Evolutionary conservation across 2,888 invertebrate species (phyloP), one percentile per base, ranked within the genome.

Genomic region (Plagodis pulveraria): DNA sequence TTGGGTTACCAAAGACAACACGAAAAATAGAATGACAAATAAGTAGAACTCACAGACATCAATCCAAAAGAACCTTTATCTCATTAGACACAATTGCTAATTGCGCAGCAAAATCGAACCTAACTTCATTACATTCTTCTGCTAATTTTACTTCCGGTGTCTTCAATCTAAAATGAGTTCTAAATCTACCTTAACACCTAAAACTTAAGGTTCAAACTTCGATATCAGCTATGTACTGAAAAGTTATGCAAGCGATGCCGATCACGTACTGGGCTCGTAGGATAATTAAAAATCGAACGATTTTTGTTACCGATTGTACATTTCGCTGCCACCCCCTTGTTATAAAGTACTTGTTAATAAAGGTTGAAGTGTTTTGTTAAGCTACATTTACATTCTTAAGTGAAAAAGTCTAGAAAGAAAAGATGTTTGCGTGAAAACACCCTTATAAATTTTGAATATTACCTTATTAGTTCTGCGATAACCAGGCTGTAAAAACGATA

Each of bases 271-370:
- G 70, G 75, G 70, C 70, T 71, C 77, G 72, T 77, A 72, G 82
- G 82, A 89, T 91, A 91, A 91, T 91, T 91, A 90, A 91, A 91
- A 91, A 91, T 91, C 91, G 89, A 89, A 86, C 81, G 83, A 89
- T 88, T 91, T 90, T 88, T 87, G 87, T 86, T 81, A 80, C 81
- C 78, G 75, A 81, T 75, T 85, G 84, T 87, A 89, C 86, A 78
- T 78, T 79, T 79, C 78, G 78, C 32, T 47, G 22, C 35, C 42
- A 34, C 36, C 12, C 46, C 38, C 42, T 50, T 50, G 22, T 43
- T 47, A 38, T 56, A 56, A 51, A 62, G 47, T 46, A 48, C 47
- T 61, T 48, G 51, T 57, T 56, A 45, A 57, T 61, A 43, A 61
- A 58, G 44, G 45, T 42, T 34, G 9, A 7, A 49, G 47, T 56